Evolutionary conservation across 2,113 vertebrate species (phyloP).

Genomic region (Mobula birostris): DNA sequence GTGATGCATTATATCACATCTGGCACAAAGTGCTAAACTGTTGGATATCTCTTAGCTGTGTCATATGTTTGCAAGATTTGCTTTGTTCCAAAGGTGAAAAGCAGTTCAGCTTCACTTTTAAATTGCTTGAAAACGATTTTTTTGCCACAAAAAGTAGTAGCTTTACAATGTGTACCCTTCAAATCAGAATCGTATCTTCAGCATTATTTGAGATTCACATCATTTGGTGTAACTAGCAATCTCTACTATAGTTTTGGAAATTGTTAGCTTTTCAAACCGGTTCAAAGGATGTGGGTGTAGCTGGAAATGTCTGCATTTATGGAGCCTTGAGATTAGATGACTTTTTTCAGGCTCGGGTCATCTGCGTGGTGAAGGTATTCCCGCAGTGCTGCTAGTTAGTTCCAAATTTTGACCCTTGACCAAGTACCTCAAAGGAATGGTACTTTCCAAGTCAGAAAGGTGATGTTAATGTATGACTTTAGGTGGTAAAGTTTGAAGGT

Average conservation of each 20-base stretch:
- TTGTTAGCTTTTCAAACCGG: neutral
- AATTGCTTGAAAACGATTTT: neutral
- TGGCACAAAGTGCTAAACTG: conserved; percentile 36
- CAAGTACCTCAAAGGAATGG: too few relatives aligned
- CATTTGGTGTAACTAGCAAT: conserved; percentile 10
- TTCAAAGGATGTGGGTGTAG: too few relatives aligned
- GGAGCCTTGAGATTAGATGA: too few relatives aligned
- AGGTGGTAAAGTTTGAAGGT: too few relatives aligned
- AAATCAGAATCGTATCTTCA: neutral
- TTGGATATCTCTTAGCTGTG: neutral
- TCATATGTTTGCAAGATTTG: neutral
- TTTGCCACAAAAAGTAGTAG: neutral
- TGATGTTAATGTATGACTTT: too few relatives aligned
- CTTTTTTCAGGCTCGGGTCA: too few relatives aligned
- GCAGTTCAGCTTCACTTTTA: neutral
- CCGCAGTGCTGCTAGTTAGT: too few relatives aligned
- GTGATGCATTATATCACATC: conserved; percentile 50
- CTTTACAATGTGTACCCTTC: neutral
- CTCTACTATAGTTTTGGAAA: neutral
- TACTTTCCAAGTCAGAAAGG: too few relatives aligned
- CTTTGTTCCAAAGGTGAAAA: neutral
- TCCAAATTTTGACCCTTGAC: too few relatives aligned
- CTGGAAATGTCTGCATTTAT: too few relatives aligned
- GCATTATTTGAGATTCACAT: neutral
- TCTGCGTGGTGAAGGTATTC: too few relatives aligned